Evolutionary conservation across 2,797 vertebrate species (phyloP), one percentile per base, ranked within the genome.

Genomic region (Microctenopoma steveboyesi): DNA sequence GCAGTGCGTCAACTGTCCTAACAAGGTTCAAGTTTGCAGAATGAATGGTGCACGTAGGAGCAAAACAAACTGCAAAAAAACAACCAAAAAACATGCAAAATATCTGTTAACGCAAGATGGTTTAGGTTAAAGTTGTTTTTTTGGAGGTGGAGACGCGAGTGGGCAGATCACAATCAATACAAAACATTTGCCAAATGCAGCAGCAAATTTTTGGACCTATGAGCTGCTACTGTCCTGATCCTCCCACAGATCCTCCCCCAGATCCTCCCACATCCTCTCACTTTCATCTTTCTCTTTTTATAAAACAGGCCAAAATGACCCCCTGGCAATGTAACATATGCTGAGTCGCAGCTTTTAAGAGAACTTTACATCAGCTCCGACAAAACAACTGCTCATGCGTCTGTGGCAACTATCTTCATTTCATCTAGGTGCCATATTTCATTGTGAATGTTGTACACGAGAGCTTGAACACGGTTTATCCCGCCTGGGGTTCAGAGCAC

Each of bases 201-300:
- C 61, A 58, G 86, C 69, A 86, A 92, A 91, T 39, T 11, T 73
- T 50, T 79, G 69, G 78, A 86, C 92, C 92, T 91, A 93, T 93
- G 83, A 89, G 84, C 79, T 81, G 39, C 76, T 67, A 65, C 61
- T 58, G 46, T 65, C 16, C 67, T 3, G 58, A 82, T 89, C 89
- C 92, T 84, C 92, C 92, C 89, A 91, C 84, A 90, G 62, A 76
- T 81, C 91, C 90, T 68, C 91, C 91, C 65, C 28, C 28, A 30
- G 28, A 30, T 30, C 28, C 28, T 30, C 28, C 28, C 30, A 80
- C 61, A 7, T 16, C 4, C 48, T 37, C 48, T 54, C 61, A 27
- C n/a, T 51, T 39, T 46, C 39, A 63, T 3, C 13, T 33, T 66
- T 46, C 35, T 30, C 7, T 49, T 58, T 68, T 46, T 39, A 7